These are phyloP conservation scores for Polypterus bichir DNA, from an alignment of 2,113 vertebrate species.

Conservation along the genomic window DNA sequence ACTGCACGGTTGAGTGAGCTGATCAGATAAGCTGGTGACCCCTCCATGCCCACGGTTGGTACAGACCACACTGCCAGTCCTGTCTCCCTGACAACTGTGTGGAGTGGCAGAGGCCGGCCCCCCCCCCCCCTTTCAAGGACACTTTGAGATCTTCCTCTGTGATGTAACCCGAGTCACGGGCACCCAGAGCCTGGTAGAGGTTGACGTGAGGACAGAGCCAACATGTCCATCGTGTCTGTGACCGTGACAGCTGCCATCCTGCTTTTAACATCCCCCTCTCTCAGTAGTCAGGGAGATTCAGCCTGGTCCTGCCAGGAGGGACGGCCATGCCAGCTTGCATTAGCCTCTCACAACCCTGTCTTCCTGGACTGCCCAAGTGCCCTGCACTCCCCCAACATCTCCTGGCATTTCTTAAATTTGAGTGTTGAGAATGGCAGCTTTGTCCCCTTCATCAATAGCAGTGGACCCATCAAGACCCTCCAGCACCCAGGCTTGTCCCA, in stretches of 20 bases:
- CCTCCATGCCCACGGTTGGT: no score
- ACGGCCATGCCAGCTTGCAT: slow-evolving; percentile 18
- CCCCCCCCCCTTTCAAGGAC: no score
- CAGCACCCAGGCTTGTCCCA: neutral
- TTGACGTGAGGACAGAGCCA: no score
- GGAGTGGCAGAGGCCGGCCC: no score
- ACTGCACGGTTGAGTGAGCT: no score
- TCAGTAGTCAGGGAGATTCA: neutral
- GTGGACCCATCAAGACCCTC: accelerated
- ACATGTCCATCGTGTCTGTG: no score
- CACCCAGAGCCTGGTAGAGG: no score
- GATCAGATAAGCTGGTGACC: no score
- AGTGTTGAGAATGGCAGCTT: neutral
- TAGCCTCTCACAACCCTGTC: slow-evolving; percentile 8
- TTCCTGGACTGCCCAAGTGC: slow-evolving; percentile 24
- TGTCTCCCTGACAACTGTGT: no score
- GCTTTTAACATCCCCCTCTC: neutral
- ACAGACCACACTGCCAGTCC: no score
- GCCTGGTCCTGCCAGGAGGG: neutral
- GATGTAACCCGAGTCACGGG: no score
- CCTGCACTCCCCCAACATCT: neutral
- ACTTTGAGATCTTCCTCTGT: no score
- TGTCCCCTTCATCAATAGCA: slow-evolving; percentile 1
- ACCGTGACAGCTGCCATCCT: neutral
- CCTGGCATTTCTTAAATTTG: slow-evolving; percentile 22